Evolutionary conservation across 2,113 vertebrate genomes (phyloP), one percentile per base, ranked within the genome.

Genomic region (Hydrochoerus hydrochaeris): DNA sequence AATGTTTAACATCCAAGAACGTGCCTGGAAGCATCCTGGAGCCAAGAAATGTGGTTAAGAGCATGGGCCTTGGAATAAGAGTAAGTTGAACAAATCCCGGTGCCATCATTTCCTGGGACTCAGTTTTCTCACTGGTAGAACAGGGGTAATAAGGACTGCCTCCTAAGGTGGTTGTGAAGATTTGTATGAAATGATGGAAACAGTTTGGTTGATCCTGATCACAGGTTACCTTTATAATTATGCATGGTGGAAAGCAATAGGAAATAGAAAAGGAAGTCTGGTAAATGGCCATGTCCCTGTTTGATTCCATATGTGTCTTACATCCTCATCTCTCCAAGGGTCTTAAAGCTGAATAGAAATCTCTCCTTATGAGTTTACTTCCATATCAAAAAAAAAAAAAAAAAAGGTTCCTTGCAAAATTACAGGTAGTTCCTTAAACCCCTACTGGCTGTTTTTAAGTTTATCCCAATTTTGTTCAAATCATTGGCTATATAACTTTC

Each of bases 381-480:
- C 44, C 30, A 19, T 44, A 30, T 95, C 86, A 78, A 30, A 78
- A 26, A 26, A 38, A 67, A 57, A 46, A 46, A 46, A 46, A 46
- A 46, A 57, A 4, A 4, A 30, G 41, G 49, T 7, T n/a, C 63
- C 58, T 89, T 63, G 30, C 41, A 60, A 85, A 86, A 57, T 71
- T 7, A 12, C 22, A 52, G 35, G 75, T 69, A 38, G 13, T 10
- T 57, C 46, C 75, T 88, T 20, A 67, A 94, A 84, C 58, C 35
- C 69, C 71, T 54, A 9, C n/a, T 81, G 54, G 30, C 44, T 84
- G 9, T 44, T 92, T 28, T n/a, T 58, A 85, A 14, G 14, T 77
- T 84, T 35, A 65, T 49, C 22, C 35, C 9, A 86, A 35, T 65
- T 97, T 90, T 95, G 41, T 94, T 84, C 52, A 81, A 46, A 85